phyloP scores from a whole-genome alignment of 2,113 vertebrate species.

The Falcunculus frontatus region DNA sequence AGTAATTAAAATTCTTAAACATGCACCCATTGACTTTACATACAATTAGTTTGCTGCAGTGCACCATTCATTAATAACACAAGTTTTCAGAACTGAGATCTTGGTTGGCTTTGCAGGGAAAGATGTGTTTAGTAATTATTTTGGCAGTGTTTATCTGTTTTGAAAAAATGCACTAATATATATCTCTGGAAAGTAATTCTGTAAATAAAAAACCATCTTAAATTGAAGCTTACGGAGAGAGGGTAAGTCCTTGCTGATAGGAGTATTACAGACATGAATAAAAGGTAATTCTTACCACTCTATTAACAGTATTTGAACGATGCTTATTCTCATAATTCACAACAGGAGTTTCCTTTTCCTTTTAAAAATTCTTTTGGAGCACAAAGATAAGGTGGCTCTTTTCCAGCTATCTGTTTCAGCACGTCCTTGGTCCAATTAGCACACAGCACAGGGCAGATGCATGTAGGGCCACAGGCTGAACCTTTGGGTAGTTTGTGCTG shows the following conservation, averaged over 20 bases:
- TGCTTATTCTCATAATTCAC: conserved; percentile 13
- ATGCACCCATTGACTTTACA: conserved; percentile 63
- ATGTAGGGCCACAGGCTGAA: neutral
- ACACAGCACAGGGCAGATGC: neutral
- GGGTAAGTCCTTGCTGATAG: neutral
- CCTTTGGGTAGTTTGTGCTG: neutral
- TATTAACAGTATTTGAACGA: neutral
- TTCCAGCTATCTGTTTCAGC: conserved; percentile 8
- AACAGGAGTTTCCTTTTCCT: conserved; percentile 22
- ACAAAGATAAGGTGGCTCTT: conserved; percentile 11
- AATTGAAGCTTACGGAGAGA: conserved; percentile 3
- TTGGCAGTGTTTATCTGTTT: conserved; percentile 53
- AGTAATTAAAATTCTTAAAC: conserved; percentile 79
- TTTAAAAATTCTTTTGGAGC: conserved; percentile 28
- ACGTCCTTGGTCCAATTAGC: neutral
- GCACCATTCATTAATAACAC: conserved; percentile 59
- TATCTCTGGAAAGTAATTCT: conserved; percentile 36
- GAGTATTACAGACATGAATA: conserved; percentile 29
- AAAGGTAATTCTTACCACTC: conserved; percentile 35
- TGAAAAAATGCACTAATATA: conserved; percentile 43
- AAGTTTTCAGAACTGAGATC: conserved; percentile 28
- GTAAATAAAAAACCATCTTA: conserved; percentile 9
- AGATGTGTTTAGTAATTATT: conserved; percentile 66
- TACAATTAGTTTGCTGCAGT: conserved; percentile 68
- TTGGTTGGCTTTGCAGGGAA: conserved; percentile 18